Base-by-base conservation (phyloP, 2,888 invertebrate species). In the Tenthredo scrophulariae region DNA sequence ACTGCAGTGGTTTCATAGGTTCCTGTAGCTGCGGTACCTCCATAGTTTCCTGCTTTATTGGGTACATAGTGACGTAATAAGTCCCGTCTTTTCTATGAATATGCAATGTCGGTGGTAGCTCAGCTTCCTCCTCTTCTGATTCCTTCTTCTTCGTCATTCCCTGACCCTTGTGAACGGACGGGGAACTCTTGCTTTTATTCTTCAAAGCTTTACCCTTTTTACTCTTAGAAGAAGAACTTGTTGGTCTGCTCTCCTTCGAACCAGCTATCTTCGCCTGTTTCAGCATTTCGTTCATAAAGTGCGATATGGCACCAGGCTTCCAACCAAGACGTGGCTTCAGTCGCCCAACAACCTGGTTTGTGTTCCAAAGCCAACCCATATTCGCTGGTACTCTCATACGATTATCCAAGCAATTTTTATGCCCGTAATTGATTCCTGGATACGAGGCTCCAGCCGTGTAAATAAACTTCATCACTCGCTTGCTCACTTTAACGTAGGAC, bases 41-140 rank as follows among this genome's bases (percentile, higher is more conserved):
- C 75, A 86, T 79, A 0, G 84, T 87, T 50, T 92, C 92, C 80
- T 90, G 89, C 50, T 89, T 91, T 26, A 93, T 91, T n/a, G 93
- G 93, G 86, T 93, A 92, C 93, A 93, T 92, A 0, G 93, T 92
- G n/a, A 93, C 91, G 87, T 93, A 91, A 86, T 93, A 93, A 40
- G 89, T 91, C 7, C 93, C 93, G 75, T 93, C 91, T 85, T 91
- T 91, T 18, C 93, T 90, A 33, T 91, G 90, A 74, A 93, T 89
- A 50, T 91, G 92, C 22, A 93, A 87, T 7, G 93, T 93, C 3
- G 93, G 92, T 7, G 92, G 92, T 37, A 88, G 89, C 43, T 91
- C 91, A 1, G 83, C 5, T 9, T 89, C 89, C 86, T 90, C 85
- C 85, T 89, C 87, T 18, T 86, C 88, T 0, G 86, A 87, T 1